These are phyloP conservation scores for Macropus fuliginosus DNA, from an alignment of 2,797 vertebrate genomes.

Conservation along the genomic window DNA sequence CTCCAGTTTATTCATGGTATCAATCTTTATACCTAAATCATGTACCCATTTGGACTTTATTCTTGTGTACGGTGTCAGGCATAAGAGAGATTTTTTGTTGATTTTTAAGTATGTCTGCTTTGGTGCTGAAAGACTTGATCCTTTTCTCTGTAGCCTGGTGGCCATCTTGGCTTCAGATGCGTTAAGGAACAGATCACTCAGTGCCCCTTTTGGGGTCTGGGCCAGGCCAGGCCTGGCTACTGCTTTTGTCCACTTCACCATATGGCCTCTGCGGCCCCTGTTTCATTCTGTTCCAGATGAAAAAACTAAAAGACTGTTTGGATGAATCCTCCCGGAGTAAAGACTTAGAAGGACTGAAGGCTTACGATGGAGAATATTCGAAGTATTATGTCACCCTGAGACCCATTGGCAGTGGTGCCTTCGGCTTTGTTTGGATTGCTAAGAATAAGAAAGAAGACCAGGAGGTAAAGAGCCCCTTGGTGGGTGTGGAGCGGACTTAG, in stretches of 20 bases:
- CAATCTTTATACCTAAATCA: too few species aligned
- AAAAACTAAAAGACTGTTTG: background rate
- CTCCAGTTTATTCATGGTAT: too few species aligned
- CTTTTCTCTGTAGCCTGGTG: background rate
- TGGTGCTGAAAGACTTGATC: background rate
- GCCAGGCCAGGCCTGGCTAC: background rate
- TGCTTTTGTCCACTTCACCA: background rate
- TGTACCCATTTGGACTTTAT: too few species aligned
- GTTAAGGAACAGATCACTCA: background rate
- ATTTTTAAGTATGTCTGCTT: background rate
- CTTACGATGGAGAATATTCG: slow-evolving; percentile 92
- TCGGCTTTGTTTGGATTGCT: slow-evolving; percentile 96
- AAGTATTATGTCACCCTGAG: slow-evolving; percentile 89
- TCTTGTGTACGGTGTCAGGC: too few species aligned
- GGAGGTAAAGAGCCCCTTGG: slow-evolving; percentile 85
- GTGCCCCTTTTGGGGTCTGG: background rate
- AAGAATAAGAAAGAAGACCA: slow-evolving; percentile 84
- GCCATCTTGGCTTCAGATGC: background rate
- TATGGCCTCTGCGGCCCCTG: rapidly evolving
- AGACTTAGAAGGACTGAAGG: slow-evolving; percentile 90
- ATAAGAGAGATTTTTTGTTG: too few species aligned
- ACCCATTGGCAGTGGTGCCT: slow-evolving; percentile 94
- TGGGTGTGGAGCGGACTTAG: background rate
- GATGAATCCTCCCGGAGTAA: slow-evolving; percentile 74
- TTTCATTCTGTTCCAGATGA: slow-evolving; percentile 57